Base-by-base conservation (phyloP, 2,113 vertebrate species). In the Castor canadensis region DNA sequence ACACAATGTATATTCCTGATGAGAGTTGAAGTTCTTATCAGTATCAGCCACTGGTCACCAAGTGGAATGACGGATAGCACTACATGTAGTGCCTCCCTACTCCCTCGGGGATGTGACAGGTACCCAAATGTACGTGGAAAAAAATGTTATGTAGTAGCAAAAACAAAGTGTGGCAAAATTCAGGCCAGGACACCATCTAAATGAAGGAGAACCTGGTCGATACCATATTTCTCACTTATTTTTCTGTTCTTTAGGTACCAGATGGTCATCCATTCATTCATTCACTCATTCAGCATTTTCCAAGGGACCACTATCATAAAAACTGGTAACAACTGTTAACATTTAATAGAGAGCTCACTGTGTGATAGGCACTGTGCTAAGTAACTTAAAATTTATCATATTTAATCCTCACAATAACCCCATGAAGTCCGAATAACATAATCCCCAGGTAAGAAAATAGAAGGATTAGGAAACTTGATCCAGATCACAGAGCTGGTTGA, bases 221-320 rank as follows among this genome's bases (percentile, higher is more conserved):
- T 82, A 88, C 26, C 38, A 54, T 49, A 38, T 80, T 89, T 92
- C 38, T 58, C 40, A 17, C 26, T 56, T 79, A 52, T 52, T 60
- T 92, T 87, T 95, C 76, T 92, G 13, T 56, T 89, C 19, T 83
- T 62, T 8, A 45, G 71, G 60, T 9, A 47, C 43, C 22, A 12
- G 20, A 79, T 4, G 73, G 24, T 49, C 26, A 67, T 67, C 9
- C 35, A 43, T 81, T 88, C 82, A 43, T 93, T 79, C 17, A 32
- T 91, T 64, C n/a, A 56, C 93, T 72, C 84, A 47, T 88, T 86
- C 38, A 81, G 52, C 19, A 28, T 81, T 52, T 94, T 69, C 81
- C 35, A 92, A 35, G 49, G 85, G 20, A 24, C 54, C 43, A 24
- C 49, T 58, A 0, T 60, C 76, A 54, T 58, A 89, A 89, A 89